Percentiles rank a stretch among this genome's conserved stretches.
These are phyloP conservation scores for Paracanthobrama guichenoti DNA, from an alignment of 2,113 vertebrate genomes.

Conservation along the genomic window DNA sequence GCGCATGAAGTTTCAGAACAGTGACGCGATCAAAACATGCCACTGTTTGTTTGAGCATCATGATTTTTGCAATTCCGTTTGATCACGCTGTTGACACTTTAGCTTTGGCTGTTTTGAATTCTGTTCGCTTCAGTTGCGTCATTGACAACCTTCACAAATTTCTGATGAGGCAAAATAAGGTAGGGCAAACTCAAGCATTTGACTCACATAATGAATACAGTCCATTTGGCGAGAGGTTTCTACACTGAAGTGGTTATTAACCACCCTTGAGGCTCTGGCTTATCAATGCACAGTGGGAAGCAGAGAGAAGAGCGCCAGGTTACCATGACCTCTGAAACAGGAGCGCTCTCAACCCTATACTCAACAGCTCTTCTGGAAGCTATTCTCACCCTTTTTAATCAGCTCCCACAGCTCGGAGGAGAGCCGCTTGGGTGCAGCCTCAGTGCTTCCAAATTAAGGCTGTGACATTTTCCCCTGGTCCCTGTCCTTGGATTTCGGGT, in stretches of 20 bases:
- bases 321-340: slow-evolving; percentile 33
- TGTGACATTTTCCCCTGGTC: slow-evolving; percentile 39
- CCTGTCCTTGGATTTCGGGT: slow-evolving; percentile 1
- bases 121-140: neutral
- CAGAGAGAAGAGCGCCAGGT: slow-evolving; percentile 11
- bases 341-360: slow-evolving; percentile 26
- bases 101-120: neutral
- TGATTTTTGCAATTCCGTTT: neutral
- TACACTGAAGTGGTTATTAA: slow-evolving; percentile 24
- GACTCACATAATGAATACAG: neutral
- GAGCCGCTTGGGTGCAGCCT: slow-evolving; percentile 16
- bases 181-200: neutral
- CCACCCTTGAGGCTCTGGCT: neutral
- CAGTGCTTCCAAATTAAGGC: slow-evolving; percentile 25
- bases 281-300: neutral
- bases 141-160: neutral
- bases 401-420: neutral
- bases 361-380: slow-evolving; percentile 34
- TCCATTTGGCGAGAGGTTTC: neutral
- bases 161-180: neutral
- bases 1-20: neutral
- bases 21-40: neutral
- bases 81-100: neutral
- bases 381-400: slow-evolving; percentile 41
- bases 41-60: neutral